A percentile compares a stretch with the other conserved stretches of the same genome.
phyloP scores from a whole-genome alignment of 2,113 vertebrate genomes.

The Carettochelys insculpta region DNA sequence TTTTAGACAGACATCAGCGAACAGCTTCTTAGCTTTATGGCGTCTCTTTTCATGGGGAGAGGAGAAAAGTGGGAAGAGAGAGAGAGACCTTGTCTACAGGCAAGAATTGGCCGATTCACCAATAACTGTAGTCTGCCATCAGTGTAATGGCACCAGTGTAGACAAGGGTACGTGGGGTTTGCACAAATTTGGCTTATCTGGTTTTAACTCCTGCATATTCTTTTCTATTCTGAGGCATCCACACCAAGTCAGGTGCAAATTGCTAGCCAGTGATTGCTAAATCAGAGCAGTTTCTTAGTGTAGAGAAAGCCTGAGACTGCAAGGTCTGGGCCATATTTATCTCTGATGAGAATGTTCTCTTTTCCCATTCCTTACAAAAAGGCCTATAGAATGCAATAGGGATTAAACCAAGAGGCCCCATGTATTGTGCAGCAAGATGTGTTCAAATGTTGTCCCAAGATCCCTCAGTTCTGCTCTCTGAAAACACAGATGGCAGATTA shows the following conservation, averaged over 20 bases:
- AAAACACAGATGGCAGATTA: rapidly evolving
- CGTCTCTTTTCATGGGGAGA: not conserved
- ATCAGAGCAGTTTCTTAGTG: not conserved
- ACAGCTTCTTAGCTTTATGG: not conserved
- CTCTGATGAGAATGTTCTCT: not conserved
- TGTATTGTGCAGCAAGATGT: not conserved
- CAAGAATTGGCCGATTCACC: not conserved
- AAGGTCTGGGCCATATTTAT: not conserved
- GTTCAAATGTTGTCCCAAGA: not conserved
- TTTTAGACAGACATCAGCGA: not conserved
- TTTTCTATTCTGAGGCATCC: not conserved
- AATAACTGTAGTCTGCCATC: not conserved
- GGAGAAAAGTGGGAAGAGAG: not conserved
- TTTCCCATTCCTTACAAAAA: not conserved
- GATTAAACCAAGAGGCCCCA: not conserved
- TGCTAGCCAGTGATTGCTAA: not conserved
- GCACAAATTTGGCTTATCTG: not conserved
- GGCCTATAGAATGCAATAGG: not conserved
- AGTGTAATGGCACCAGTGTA: not conserved
- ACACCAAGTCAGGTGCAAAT: not conserved
- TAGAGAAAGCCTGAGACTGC: not conserved
- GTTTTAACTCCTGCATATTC: not conserved
- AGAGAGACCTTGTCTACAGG: not conserved
- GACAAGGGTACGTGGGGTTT: not conserved
- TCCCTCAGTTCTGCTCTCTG: not conserved